Percentiles rank a stretch among this genome's conserved stretches.
Evolutionary conservation across 2,888 invertebrate genomes (phyloP).

Genomic region (Melinopterus prodromus): DNA sequence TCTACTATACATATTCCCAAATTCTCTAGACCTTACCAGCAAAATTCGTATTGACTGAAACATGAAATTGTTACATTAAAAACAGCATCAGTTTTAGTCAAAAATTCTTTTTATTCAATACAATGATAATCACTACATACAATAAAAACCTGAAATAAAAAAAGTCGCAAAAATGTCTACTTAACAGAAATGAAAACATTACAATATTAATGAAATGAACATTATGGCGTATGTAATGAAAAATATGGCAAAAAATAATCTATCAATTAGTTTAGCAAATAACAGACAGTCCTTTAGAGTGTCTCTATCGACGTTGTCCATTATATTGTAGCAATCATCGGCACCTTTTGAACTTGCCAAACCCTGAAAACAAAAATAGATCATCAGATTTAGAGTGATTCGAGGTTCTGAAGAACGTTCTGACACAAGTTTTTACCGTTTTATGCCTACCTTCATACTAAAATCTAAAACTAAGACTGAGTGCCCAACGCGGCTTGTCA

Average conservation of each 20-base stretch:
- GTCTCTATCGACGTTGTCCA: constrained; percentile 36
- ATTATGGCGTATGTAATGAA: constrained; percentile 16
- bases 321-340: constrained; percentile 52
- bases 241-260: constrained; percentile 40
- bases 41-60: no score
- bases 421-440: not conserved
- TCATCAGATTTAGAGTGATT: not conserved
- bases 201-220: not conserved
- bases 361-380: constrained; percentile 43
- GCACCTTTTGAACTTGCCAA: constrained; percentile 52
- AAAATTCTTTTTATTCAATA: not conserved
- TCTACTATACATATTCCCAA: no score
- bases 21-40: no score
- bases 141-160: not conserved
- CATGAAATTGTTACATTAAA: no score
- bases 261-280: constrained; percentile 55
- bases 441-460: constrained; percentile 42
- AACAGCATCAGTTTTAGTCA: not conserved
- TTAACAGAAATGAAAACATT: not conserved
- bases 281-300: constrained; percentile 51
- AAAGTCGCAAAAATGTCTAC: not conserved
- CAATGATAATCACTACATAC: not conserved
- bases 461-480: constrained; percentile 41
- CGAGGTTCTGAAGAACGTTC: no score
- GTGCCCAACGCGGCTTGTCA: constrained; percentile 41